These are phyloP conservation scores for Dascyllus trimaculatus DNA, from an alignment of 2,113 vertebrate genomes.

Conservation along the genomic window DNA sequence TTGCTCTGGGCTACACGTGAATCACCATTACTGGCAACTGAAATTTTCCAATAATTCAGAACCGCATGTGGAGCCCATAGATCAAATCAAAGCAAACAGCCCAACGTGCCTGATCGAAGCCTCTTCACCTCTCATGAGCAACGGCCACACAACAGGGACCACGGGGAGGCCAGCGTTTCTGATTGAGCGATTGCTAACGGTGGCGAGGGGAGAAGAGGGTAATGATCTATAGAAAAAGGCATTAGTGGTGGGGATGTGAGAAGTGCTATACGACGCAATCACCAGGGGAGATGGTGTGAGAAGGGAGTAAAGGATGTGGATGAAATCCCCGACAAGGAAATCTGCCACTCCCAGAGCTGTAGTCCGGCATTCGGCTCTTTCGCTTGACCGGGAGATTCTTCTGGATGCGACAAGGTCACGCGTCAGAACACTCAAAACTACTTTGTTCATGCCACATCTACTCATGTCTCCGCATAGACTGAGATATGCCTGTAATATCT, in stretches of 20 bases:
- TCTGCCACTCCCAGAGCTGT: constrained; percentile 24
- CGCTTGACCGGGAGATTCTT: constrained; percentile 21
- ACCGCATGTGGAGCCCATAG: constrained; percentile 37
- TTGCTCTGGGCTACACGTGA: constrained; percentile 57
- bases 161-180: constrained; percentile 55
- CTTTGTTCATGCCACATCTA: background rate
- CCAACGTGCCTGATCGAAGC: constrained; percentile 57
- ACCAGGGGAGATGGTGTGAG: constrained; percentile 61
- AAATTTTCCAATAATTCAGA: constrained; percentile 58
- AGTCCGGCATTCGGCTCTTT: background rate
- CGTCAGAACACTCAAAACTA: background rate
- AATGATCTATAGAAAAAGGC: constrained; percentile 81
- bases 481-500: background rate
- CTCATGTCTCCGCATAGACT: background rate
- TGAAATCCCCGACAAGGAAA: constrained; percentile 63
- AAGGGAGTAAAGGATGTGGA: constrained; percentile 65
- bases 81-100: constrained; percentile 74
- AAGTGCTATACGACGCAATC: constrained; percentile 57
- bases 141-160: constrained; percentile 54
- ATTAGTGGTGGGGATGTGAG: constrained; percentile 71
- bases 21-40: constrained; percentile 44
- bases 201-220: constrained; percentile 65
- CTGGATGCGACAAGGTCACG: background rate
- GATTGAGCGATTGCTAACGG: constrained; percentile 76
- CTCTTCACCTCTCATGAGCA: constrained; percentile 60